Percentiles rank a stretch among this genome's conserved stretches.
Conservation (phyloP, 2,113 vertebrate genomes). For the Cepphus grylle region DNA sequence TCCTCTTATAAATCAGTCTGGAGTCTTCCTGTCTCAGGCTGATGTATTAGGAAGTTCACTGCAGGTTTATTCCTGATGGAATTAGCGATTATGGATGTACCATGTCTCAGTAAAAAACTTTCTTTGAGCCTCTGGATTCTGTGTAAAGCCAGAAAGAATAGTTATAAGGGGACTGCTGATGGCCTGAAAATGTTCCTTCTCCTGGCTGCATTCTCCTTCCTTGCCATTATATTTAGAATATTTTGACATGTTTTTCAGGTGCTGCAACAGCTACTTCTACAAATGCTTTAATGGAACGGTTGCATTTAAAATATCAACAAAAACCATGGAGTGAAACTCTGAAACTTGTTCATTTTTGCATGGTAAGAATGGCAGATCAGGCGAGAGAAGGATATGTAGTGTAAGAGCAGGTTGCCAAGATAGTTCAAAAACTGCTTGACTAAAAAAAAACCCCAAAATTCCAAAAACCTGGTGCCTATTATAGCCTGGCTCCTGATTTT, state of each 20-base stretch:
- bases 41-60: neutral
- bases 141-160: neutral
- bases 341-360: slow-evolving; percentile 80
- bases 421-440: neutral
- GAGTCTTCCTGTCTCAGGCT: neutral
- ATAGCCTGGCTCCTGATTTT: neutral
- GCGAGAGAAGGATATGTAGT: neutral
- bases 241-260: slow-evolving; percentile 40
- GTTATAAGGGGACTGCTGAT: neutral
- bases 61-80: neutral
- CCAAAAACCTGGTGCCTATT: neutral
- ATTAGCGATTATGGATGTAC: neutral
- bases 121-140: neutral
- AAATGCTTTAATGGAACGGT: slow-evolving; percentile 59
- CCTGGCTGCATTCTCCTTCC: neutral
- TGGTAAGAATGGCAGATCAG: slow-evolving; percentile 68
- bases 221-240: neutral
- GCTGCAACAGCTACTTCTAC: neutral
- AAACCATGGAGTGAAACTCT: slow-evolving; percentile 83
- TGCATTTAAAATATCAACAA: slow-evolving; percentile 78
- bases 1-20: neutral
- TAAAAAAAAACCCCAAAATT: neutral
- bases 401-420: neutral
- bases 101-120: neutral
- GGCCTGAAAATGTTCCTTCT: neutral